phyloP scores from a whole-genome alignment of 2,888 invertebrate genomes.

The Lapara coniferarum region DNA sequence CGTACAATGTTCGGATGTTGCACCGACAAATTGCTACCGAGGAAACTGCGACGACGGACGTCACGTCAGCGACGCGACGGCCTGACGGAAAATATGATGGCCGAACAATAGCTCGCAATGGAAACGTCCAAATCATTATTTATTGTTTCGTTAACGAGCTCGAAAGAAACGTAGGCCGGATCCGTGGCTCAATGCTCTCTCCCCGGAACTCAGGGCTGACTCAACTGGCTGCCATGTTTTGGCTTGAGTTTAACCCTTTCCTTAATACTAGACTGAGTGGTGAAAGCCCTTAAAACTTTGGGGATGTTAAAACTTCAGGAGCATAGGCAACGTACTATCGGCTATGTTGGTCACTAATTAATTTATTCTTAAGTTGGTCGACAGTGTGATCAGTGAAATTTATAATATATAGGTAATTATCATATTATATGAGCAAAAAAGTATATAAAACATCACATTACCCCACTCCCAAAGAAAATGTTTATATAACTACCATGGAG shows the following conservation, averaged over 20 bases:
- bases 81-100: conserved; percentile 65
- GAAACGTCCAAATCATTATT: conserved; percentile 76
- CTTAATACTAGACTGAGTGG: background rate
- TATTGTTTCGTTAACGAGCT: conserved; percentile 80
- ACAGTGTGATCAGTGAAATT: no score
- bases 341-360: no score
- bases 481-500: no score
- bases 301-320: no score
- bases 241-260: conserved; percentile 44
- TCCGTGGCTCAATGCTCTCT: conserved; percentile 54
- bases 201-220: conserved; percentile 49
- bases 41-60: conserved; percentile 48
- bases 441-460: no score
- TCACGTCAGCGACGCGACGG: conserved; percentile 53
- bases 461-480: no score
- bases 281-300: no score
- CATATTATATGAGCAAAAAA: no score
- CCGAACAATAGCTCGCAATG: conserved; percentile 66
- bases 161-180: conserved; percentile 63
- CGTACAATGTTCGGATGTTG: conserved; percentile 47
- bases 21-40: conserved; percentile 52
- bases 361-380: no score
- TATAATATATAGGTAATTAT: no score
- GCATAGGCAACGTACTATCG: no score
- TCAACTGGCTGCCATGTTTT: conserved; percentile 52